Conservation (phyloP, 2,113 vertebrate genomes). For the Ophthalmolycus amberensis region DNA sequence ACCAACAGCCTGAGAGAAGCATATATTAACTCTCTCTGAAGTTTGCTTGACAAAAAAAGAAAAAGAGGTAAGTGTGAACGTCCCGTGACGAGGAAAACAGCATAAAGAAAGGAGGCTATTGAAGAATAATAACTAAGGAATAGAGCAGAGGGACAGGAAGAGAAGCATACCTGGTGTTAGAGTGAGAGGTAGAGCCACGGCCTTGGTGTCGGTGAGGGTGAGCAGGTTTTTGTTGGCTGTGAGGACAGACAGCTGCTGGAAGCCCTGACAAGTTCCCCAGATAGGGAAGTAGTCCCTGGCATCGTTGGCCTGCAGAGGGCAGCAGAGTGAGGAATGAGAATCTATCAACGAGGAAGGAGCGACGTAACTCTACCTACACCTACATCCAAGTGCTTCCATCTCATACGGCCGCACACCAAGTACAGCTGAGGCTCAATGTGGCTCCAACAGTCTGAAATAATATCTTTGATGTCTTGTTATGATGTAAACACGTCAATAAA, state of each 20-base stretch:
- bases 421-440: background rate
- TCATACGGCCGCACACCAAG: background rate
- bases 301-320: slow-evolving; percentile 85
- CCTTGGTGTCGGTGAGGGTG: slow-evolving; percentile 85
- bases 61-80: background rate
- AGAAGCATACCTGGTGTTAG: slow-evolving; percentile 85
- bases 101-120: background rate
- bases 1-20: no score
- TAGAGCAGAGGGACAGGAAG: no score
- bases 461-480: no score
- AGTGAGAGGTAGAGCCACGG: slow-evolving; percentile 84
- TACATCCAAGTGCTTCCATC: background rate
- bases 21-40: no score
- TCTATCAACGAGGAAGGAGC: no score
- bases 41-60: background rate
- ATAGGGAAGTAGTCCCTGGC: slow-evolving; percentile 92
- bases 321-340: background rate
- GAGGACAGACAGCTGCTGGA: slow-evolving; percentile 89
- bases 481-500: no score
- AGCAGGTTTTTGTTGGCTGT: slow-evolving; percentile 87
- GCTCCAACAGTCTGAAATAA: no score
- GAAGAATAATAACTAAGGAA: background rate
- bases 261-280: slow-evolving; percentile 95
- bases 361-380: background rate
- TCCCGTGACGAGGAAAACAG: no score